Base-by-base conservation (phyloP, 2,797 vertebrate genomes). In the Eospalax fontanierii region DNA sequence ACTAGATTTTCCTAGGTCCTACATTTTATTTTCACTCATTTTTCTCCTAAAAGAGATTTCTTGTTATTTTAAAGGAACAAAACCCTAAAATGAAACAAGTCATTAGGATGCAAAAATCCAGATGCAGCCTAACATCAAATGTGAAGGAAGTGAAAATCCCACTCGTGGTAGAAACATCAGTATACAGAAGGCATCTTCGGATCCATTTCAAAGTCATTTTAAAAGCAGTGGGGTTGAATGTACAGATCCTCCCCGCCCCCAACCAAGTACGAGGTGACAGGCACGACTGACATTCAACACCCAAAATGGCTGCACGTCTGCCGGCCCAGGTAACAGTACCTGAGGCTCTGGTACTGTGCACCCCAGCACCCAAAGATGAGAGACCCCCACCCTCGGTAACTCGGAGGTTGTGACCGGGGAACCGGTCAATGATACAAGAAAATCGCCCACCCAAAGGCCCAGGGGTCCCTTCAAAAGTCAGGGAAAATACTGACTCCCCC, bases 231-330 rank as follows among this genome's bases (percentile, higher is more conserved):
- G 38, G 83, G 28, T 35, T 74, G 38, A 24, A 46, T 81, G 38
- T 19, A 75, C 66, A 50, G 63, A 43, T 8, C 38, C 2, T 24
- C 66, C 73, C 90, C 33, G 14, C 28, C 87, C 59, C 11, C 15
- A 26, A 90, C 30, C 33, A 35, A 87, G 87, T 46, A 82, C 35
- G 35, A 35, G 84, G 83, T 38, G 86, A 93, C 66, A 16, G 70
- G 35, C 83, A 93, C 83, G 28, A 89, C 35, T 54, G 91, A 83
- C 91, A 68, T 26, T 80, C 91, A 86, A 76, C 75, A 91, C 71
- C 71, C 96, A 97, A 97, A 90, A 97, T 97, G 97, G 97, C 96
- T 94, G 95, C 96, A 90, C 81, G n/a, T 46, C 79, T 65, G 87
- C 66, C 12, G 30, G 90, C 30, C 46, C 87, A 95, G 96, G 94